Evolutionary conservation across 2,113 vertebrate species (phyloP), one percentile per base, ranked within the genome.

Genomic region (Megaceryle torquata): DNA sequence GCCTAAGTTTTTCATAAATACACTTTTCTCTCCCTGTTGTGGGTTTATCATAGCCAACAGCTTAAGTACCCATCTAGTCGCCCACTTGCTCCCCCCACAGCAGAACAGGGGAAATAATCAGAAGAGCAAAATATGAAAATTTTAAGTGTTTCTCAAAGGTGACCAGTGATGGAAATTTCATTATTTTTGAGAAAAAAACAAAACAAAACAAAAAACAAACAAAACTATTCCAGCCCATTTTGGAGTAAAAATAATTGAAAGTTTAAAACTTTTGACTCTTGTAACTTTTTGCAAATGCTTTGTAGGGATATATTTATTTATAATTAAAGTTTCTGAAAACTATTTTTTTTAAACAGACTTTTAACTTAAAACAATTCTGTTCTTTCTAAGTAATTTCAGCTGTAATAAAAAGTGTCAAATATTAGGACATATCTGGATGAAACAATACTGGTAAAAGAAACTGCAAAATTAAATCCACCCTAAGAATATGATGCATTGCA

Each of bases 41-140:
- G 1, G 0, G 1, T 13, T 88, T 29, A 81, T 28, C 6, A 8
- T 3, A 21, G 19, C 9, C 25, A 69, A 72, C 5, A 84, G 6
- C 37, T 21, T 68, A 41, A 46, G 11, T 18, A 70, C 19, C 3
- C 14, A 61, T 15, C 17, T 44, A 59, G 20, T 4, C 29, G 2
- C 11, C 20, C 8, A 1, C 24, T 67, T 15, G 31, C 5, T 68
- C 18, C 12, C 8, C 26, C 15, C 26, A 35, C 7, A 24, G 59
- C 12, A 81, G 13, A 71, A 46, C 6, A 51, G 50, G 15, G 4
- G 5, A 82, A 41, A 76, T 10, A 72, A 68, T 54, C 11, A n/a
- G 33, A 69, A 72, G 11, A 60, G 1, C 8, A 57, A 89, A 89
- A 86, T 8, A 3, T 67, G 54, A 75, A 83, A 85, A 69, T 11